A percentile compares a stretch with the other conserved stretches of the same genome.
Conservation (phyloP, 2,113 vertebrate species). For the Pollachius pollachius region DNA sequence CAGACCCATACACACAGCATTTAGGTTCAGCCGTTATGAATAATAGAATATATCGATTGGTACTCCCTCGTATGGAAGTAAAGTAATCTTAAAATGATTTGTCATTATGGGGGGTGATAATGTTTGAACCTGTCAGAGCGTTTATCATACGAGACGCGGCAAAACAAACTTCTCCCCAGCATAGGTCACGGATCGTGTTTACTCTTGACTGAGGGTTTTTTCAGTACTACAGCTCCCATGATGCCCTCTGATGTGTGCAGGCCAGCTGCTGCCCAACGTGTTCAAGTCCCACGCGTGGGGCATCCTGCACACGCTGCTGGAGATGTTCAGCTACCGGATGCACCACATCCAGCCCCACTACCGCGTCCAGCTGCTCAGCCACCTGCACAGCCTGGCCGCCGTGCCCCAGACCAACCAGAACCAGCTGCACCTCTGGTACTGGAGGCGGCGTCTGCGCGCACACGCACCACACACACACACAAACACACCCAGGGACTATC, state of each 20-base stretch:
- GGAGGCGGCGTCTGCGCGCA: background rate
- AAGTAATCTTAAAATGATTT: too few relatives aligned
- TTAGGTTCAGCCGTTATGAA: too few relatives aligned
- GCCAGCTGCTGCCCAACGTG: conserved; percentile 94
- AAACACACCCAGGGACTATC: background rate
- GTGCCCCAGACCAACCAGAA: conserved; percentile 98
- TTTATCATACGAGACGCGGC: too few relatives aligned
- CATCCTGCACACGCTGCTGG: conserved; percentile 93
- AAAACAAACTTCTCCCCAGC: too few relatives aligned
- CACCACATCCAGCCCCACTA: conserved; percentile 99
- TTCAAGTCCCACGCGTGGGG: conserved; percentile 98
- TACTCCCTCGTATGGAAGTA: too few relatives aligned
- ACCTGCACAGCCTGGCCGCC: conserved; percentile 93
- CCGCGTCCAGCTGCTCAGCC: conserved; percentile 92
- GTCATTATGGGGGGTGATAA: too few relatives aligned
- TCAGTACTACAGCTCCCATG: background rate
- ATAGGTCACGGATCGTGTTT: too few relatives aligned
- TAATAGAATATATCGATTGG: too few relatives aligned
- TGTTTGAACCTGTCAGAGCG: too few relatives aligned
- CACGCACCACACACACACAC: conserved; percentile 2
- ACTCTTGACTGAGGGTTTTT: background rate
- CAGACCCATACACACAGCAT: too few relatives aligned
- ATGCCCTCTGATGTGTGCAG: conserved; percentile 56
- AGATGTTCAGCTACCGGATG: conserved; percentile 99
- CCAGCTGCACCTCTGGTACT: conserved; percentile 92